phyloP scores from a whole-genome alignment of 2,888 invertebrate genomes.

The Euplexia lucipara region DNA sequence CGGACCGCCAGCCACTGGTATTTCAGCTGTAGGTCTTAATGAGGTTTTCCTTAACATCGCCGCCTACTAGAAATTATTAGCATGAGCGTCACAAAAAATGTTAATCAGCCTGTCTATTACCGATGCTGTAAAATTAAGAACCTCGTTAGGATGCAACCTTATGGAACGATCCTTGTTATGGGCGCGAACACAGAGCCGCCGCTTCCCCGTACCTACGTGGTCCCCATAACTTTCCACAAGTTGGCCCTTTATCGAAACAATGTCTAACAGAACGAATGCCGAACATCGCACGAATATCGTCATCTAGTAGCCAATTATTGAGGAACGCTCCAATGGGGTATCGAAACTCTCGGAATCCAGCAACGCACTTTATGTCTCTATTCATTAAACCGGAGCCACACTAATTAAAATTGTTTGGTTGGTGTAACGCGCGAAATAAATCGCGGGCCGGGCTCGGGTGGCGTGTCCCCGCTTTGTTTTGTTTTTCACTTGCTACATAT shows the following conservation, averaged over 20 bases:
- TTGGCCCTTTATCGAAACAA: constrained; percentile 65
- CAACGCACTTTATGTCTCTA: constrained; percentile 81
- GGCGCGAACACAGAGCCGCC: constrained; percentile 44
- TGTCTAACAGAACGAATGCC: constrained; percentile 70
- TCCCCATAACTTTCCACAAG: constrained; percentile 59
- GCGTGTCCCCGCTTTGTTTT: constrained; percentile 75
- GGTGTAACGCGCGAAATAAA: constrained; percentile 80
- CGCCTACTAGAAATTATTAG: not conserved
- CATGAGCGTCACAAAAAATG: constrained; percentile 30
- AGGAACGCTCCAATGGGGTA: constrained; percentile 77
- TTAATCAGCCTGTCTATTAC: constrained; percentile 50
- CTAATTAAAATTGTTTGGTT: constrained; percentile 86
- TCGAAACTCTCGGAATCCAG: constrained; percentile 72
- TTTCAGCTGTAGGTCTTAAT: not conserved
- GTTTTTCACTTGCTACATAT: constrained; percentile 81
- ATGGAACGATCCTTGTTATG: constrained; percentile 44
- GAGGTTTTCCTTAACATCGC: not conserved
- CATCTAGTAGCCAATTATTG: constrained; percentile 84
- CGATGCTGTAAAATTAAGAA: constrained; percentile 52
- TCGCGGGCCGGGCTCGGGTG: constrained; percentile 69
- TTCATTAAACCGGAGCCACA: constrained; percentile 79
- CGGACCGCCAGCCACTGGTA: too few species aligned
- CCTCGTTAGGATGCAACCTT: constrained; percentile 55
- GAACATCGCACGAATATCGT: constrained; percentile 77
- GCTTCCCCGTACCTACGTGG: constrained; percentile 58